A percentile compares a stretch with the other conserved stretches of the same genome.
Evolutionary conservation across 2,797 vertebrate genomes (phyloP).

Genomic region (Linurgus olivaceus): DNA sequence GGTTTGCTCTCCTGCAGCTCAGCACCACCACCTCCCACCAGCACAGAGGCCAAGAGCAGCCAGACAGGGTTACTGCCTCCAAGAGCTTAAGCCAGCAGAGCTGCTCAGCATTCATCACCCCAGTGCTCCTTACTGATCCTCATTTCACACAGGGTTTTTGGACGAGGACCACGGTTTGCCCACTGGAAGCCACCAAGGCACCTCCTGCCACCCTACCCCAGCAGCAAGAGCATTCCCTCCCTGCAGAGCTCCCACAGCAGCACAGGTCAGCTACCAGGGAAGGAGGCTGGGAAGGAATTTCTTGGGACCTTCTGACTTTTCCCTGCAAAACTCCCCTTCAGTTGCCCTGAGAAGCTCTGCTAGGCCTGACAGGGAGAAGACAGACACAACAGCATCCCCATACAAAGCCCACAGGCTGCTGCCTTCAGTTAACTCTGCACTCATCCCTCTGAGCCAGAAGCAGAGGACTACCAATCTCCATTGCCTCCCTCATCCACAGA

Average conservation of each 20-base stretch:
- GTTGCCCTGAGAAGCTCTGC: not conserved
- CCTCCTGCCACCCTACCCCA: not conserved
- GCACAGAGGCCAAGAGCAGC: not conserved
- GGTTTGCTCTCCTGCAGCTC: not conserved
- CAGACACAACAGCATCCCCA: not conserved
- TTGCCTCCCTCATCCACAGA: not conserved
- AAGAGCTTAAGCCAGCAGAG: not conserved
- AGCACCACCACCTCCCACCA: not conserved
- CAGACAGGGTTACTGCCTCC: not conserved
- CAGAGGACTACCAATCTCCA: not conserved
- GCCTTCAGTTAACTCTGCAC: not conserved
- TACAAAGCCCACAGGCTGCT: not conserved
- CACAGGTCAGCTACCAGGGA: accelerated
- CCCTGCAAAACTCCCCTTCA: not conserved
- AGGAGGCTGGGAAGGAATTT: not conserved
- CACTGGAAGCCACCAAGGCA: not conserved
- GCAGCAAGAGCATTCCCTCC: not conserved
- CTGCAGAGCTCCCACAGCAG: not conserved
- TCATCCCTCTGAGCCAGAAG: not conserved
- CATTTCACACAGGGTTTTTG: not conserved
- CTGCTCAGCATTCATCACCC: not conserved
- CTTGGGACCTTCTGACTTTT: not conserved
- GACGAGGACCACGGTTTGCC: accelerated
- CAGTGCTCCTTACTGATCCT: not conserved
- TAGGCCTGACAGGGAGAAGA: not conserved